phyloP scores from a whole-genome alignment of 1,140 invertebrate species.

The Drosophila kurseongensis region DNA sequence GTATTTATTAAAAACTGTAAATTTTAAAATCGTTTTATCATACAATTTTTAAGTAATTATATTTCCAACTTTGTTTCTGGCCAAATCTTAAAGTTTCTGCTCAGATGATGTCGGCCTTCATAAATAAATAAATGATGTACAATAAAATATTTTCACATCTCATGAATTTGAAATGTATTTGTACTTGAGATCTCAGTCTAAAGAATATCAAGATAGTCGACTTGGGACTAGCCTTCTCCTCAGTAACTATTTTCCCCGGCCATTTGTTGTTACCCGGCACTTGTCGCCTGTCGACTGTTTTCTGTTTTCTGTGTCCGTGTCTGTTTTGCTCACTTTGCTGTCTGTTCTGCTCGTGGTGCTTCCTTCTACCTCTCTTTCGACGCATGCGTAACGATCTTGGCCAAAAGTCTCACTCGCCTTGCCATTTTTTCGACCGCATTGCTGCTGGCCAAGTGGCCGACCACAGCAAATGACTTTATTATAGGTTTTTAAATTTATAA shows the following conservation, averaged over 20 bases:
- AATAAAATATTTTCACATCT: too few species aligned
- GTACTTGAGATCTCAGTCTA: background rate
- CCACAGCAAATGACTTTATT: conserved; percentile 75
- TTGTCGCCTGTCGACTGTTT: conserved; percentile 41
- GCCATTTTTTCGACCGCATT: conserved; percentile 5
- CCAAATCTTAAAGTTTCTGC: too few species aligned
- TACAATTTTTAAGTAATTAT: too few species aligned
- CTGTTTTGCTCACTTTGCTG: conserved; percentile 45
- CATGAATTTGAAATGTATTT: background rate
- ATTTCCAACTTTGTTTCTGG: too few species aligned
- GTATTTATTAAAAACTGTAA: too few species aligned
- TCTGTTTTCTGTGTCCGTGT: conserved; percentile 29
- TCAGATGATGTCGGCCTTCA: too few species aligned
- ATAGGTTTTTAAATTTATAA: conserved; percentile 83
- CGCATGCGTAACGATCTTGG: conserved; percentile 58
- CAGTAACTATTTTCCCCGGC: conserved; percentile 31
- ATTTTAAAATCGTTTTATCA: too few species aligned
- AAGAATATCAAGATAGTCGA: conserved; percentile 11
- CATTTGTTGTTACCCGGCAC: conserved; percentile 47
- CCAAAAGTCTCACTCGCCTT: conserved; percentile 18
- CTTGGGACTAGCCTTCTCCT: background rate
- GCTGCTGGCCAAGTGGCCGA: conserved; percentile 49
- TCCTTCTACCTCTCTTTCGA: conserved; percentile 13
- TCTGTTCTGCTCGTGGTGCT: conserved; percentile 26
- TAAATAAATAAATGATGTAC: too few species aligned